Evolutionary conservation across 2,113 vertebrate genomes (phyloP).

Genomic region (Tapirus terrestris): DNA sequence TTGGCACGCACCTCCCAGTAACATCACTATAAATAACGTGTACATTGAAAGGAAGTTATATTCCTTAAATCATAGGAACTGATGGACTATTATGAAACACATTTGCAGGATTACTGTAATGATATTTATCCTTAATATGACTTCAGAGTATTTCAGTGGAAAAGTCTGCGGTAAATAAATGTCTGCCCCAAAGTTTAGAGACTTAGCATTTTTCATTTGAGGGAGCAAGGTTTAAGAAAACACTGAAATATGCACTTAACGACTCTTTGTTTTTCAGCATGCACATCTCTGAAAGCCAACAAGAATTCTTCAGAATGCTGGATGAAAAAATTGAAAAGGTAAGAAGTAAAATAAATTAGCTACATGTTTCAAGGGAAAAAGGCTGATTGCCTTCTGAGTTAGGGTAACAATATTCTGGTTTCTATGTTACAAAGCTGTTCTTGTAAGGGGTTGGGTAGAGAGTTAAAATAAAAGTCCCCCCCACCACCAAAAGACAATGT

Average conservation of each 20-base stretch:
- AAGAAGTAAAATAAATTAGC: slow-evolving; percentile 59
- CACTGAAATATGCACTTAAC: neutral
- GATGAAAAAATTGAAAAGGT: slow-evolving; percentile 99
- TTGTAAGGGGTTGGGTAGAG: neutral
- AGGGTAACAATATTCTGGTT: neutral
- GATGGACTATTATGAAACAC: neutral
- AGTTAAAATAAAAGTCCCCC: neutral
- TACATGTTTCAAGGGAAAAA: neutral
- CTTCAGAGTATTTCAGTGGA: neutral
- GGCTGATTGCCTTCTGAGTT: neutral
- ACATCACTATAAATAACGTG: neutral
- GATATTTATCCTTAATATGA: neutral
- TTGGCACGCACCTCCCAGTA: fast-evolving
- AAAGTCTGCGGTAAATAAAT: neutral
- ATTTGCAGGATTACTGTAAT: neutral
- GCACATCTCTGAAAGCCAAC: slow-evolving; percentile 99
- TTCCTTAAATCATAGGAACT: neutral
- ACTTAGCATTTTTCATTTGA: neutral
- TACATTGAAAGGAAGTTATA: slow-evolving; percentile 1
- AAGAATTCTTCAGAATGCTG: slow-evolving; percentile 99
- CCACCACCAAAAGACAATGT: neutral
- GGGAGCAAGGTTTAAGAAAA: neutral
- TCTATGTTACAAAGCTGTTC: neutral
- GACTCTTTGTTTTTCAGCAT: slow-evolving; percentile 90
- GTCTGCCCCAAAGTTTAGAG: neutral